Base-by-base conservation (phyloP, 2,888 invertebrate species). In the Ectemnius continuus region DNA sequence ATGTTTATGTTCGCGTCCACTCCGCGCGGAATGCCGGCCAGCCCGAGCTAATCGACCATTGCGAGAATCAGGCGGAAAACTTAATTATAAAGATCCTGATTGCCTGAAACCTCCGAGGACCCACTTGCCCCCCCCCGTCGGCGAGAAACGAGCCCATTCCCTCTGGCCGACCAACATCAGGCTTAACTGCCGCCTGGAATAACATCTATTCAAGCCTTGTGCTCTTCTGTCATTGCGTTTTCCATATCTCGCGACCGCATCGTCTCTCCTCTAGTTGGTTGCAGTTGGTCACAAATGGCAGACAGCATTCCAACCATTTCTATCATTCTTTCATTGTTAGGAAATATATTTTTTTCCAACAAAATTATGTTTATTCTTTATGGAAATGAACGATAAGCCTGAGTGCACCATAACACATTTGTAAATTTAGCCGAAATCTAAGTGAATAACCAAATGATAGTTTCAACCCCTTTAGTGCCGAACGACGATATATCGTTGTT, bases 61-160 rank as follows among this genome's bases (percentile, higher is more conserved):
- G 82, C 78, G 80, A 83, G 88, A 85, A 89, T 89, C 88, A 88
- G 88, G 88, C 84, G 78, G 87, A 87, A 87, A 86, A 86, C 87
- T 89, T 89, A 88, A 88, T 89, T 89, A 88, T 88, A 87, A 88
- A 87, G 84, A 87, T 87, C 83, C 85, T 87, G 89, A 89, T 89
- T 89, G 87, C 87, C 81, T 84, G 84, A 79, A 88, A 84, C 78
- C 88, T 86, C 87, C 61, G 76, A 87, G 83, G 88, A 79, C 78
- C 82, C 76, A 78, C 82, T 81, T 71, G 36, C 36, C 36, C 36
- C 67, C 6, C 36, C 36, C 36, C 67, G 73, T 45, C 8, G 26
- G 63, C 46, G 68, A 80, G 78, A 69, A 68, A 72, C 23, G 61
- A 57, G 52, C 61, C 71, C 63, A 70, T 75, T 56, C 66, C 36